Base-by-base conservation (phyloP, 2,113 vertebrate genomes). In the Actenoides hombroni region DNA sequence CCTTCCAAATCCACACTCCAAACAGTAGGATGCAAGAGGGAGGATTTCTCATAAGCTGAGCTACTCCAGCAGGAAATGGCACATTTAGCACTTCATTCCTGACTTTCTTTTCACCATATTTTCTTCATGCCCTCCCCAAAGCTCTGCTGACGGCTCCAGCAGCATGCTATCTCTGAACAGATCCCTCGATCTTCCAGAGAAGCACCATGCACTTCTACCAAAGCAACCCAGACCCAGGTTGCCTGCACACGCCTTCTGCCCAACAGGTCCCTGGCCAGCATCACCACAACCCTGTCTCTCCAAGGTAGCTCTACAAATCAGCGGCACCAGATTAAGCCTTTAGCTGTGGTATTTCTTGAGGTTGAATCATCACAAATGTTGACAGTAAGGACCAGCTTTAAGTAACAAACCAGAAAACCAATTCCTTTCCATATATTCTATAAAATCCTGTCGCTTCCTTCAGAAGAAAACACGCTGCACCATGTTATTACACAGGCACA, bases 1-100 rank as follows among this genome's bases (percentile, higher is more conserved):
- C 79, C 83, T 88, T 74, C 88, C 75, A 94, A 95, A 82, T 92
- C 78, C 94, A 77, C n/a, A 42, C 86, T 95, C 69, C 78, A 84
- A 96, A 92, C 60, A 84, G 76, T 56, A 82, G 88, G 86, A 83
- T 89, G 94, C 88, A 81, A 83, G 67, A 89, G 31, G 57, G 71
- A 80, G 74, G 53, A 74, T 91, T 93, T 85, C 71, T 56, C 12
- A 1, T 54, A 64, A 95, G 39, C 85, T 29, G 14, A 64, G 7
- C 7, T 5, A 5, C 42, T 96, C 42, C 83, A 37, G 71, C 75
- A 95, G 89, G 94, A 95, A 96, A 94, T 48, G 75, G 90, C 79
- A 94, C 76, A 40, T 91, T 96, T 90, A 94, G 48, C 77, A 40
- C 91, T 79, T 33, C 60, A 88, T 76, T 69, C 75, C 29, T 20